A percentile compares a stretch with the other conserved stretches of the same genome.
phyloP scores from a whole-genome alignment of 2,797 vertebrate species.

The Sciurus vulgaris region DNA sequence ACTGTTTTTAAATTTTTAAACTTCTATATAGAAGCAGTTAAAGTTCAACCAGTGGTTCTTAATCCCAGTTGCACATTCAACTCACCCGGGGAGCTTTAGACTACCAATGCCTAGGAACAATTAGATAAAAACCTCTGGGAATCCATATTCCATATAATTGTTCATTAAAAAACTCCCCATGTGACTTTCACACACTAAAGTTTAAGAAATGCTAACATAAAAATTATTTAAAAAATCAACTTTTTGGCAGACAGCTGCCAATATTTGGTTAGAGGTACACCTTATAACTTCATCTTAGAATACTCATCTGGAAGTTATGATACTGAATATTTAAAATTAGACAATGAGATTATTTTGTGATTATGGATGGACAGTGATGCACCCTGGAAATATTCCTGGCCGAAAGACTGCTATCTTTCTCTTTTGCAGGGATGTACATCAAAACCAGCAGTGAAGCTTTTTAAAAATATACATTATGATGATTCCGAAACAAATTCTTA shows the following conservation, averaged over 20 bases:
- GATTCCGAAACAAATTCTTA: conserved; percentile 24
- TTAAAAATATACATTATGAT: not conserved
- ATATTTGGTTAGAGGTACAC: conserved; percentile 24
- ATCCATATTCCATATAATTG: too few relatives aligned
- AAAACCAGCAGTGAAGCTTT: not conserved
- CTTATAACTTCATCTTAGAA: conserved; percentile 46
- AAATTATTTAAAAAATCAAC: conserved; percentile 33
- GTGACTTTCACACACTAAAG: not conserved
- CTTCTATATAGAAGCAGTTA: not conserved
- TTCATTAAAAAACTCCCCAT: conserved; percentile 8
- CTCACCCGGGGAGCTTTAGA: not conserved
- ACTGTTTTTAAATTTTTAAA: not conserved
- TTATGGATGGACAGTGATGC: not conserved
- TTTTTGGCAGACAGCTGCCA: conserved; percentile 35
- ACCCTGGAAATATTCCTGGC: not conserved
- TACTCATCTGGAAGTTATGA: not conserved
- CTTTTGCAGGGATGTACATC: not conserved
- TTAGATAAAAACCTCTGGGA: not conserved
- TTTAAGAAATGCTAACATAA: not conserved
- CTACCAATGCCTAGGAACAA: not conserved
- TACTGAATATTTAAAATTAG: conserved; percentile 31
- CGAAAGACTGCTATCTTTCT: conserved; percentile 21
- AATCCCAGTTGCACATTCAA: not conserved
- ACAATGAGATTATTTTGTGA: not conserved
- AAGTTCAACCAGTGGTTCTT: not conserved